Evolutionary conservation across 1,140 invertebrate genomes (phyloP).

Genomic region (Philotrypesis tridentata): DNA sequence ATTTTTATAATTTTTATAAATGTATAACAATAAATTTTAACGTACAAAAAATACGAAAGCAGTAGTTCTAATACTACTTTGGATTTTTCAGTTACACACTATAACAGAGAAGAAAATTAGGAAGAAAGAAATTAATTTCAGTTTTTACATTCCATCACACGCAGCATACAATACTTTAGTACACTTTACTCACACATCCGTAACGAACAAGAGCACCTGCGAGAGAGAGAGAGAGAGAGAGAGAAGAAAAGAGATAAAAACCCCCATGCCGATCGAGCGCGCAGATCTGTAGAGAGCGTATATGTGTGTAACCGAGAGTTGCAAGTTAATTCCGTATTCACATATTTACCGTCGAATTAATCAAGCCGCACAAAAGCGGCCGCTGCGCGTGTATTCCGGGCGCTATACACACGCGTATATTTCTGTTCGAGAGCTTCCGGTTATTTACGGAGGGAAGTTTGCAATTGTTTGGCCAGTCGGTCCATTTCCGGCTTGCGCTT

Average conservation of each 20-base stretch:
- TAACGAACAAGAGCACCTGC: background rate
- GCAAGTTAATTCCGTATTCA: conserved; percentile 64
- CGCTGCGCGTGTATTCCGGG: conserved; percentile 27
- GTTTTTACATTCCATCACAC: no score
- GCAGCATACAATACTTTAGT: no score
- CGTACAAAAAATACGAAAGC: no score
- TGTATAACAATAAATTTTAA: no score
- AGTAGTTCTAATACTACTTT: no score
- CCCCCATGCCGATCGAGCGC: conserved; percentile 45
- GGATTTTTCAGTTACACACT: no score
- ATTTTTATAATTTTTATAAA: no score
- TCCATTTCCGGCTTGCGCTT: conserved; percentile 64
- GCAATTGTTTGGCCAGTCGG: conserved; percentile 68
- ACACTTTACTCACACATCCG: background rate
- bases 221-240: conserved; percentile 1
- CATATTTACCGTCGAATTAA: conserved; percentile 66
- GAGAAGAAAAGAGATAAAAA: background rate
- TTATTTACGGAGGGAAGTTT: conserved; percentile 68
- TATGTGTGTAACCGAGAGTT: conserved; percentile 48
- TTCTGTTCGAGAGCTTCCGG: conserved; percentile 64
- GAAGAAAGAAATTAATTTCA: no score
- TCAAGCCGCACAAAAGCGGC: conserved; percentile 64
- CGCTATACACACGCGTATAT: no score
- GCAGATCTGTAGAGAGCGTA: conserved; percentile 3
- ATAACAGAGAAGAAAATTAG: no score